phyloP scores from a whole-genome alignment of 1,140 invertebrate genomes.

The Macrobrachium rosenbergii region DNA sequence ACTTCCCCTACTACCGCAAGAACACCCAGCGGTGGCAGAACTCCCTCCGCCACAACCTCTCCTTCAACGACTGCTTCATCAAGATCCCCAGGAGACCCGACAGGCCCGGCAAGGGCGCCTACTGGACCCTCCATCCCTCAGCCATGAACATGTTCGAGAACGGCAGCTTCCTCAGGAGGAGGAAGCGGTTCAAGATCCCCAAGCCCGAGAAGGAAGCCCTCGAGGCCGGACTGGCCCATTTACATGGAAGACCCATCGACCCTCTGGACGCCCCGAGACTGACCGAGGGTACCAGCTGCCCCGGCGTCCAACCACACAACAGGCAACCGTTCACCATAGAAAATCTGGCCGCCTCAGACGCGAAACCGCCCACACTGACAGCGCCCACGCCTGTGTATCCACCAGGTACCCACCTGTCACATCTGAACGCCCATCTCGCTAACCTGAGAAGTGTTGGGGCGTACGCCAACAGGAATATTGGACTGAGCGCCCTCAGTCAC shows the following conservation, averaged over 20 bases:
- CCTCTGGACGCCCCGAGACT: slow-evolving; percentile 47
- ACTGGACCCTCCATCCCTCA: slow-evolving; percentile 57
- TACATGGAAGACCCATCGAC: slow-evolving; percentile 48
- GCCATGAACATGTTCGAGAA: slow-evolving; percentile 63
- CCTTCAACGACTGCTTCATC: slow-evolving; percentile 63
- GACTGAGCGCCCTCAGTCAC: slow-evolving; percentile 21
- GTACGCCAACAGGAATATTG: slow-evolving; percentile 31
- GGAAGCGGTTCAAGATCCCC: slow-evolving; percentile 56
- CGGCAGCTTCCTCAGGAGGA: slow-evolving; percentile 55
- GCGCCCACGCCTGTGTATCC: slow-evolving; percentile 56
- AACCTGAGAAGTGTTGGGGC: slow-evolving; percentile 38
- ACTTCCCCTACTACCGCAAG: slow-evolving; percentile 62
- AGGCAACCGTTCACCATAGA: slow-evolving; percentile 55
- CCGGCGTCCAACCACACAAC: slow-evolving; percentile 35
- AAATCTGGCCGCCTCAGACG: slow-evolving; percentile 52
- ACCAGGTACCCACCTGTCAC: slow-evolving; percentile 34
- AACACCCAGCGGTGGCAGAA: slow-evolving; percentile 62
- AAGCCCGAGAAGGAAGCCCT: slow-evolving; percentile 55
- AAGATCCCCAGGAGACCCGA: slow-evolving; percentile 54
- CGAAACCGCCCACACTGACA: slow-evolving; percentile 56
- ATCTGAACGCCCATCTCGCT: slow-evolving; percentile 55
- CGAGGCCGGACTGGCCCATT: slow-evolving; percentile 52
- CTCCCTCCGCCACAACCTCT: slow-evolving; percentile 60
- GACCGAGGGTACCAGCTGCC: slow-evolving; percentile 42
- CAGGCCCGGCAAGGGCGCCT: slow-evolving; percentile 58